Conservation (phyloP, 2,888 invertebrate species). For the Diploptera punctata region DNA sequence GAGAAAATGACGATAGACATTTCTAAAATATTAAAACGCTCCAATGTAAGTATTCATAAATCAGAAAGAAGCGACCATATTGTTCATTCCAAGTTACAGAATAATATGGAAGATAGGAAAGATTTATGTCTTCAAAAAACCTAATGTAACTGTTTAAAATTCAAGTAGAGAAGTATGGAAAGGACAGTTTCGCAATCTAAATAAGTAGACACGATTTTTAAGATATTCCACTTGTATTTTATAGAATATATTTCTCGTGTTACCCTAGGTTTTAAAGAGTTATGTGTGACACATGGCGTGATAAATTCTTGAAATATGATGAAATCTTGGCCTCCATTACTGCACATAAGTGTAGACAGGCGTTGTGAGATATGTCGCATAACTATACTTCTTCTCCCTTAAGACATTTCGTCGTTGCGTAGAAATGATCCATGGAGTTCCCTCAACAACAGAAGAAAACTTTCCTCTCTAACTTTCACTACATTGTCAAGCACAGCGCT, state of each 20-base stretch:
- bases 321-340: conserved; percentile 1
- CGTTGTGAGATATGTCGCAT: neutral
- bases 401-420: neutral
- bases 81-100: neutral
- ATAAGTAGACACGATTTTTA: neutral
- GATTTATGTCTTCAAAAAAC: neutral
- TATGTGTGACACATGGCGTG: neutral
- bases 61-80: neutral
- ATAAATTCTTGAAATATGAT: conserved; percentile 12
- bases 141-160: neutral
- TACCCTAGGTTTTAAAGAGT: neutral
- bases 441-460: neutral
- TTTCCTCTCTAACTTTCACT: neutral
- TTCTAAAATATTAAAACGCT: neutral
- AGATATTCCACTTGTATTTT: neutral
- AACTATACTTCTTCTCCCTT: neutral
- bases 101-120: neutral
- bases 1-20: neutral
- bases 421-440: neutral
- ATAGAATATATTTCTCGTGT: neutral
- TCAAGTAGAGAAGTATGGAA: neutral
- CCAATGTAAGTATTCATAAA: neutral
- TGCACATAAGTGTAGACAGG: neutral
- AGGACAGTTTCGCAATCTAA: neutral
- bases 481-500: neutral